phyloP scores from a whole-genome alignment of 2,113 vertebrate genomes.

The Saguinus midas region DNA sequence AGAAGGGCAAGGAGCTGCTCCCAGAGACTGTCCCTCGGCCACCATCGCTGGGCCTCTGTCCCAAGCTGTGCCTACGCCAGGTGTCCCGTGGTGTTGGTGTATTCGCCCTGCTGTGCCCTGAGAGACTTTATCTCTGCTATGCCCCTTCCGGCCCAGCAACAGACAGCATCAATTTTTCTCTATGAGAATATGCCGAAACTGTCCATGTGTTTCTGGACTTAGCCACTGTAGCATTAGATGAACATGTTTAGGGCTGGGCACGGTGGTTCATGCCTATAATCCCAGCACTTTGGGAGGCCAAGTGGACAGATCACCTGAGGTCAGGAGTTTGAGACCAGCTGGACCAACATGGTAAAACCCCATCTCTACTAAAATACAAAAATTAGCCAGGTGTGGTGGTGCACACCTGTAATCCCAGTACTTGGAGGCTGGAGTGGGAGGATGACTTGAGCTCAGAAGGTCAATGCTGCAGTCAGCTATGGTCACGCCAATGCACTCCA shows the following conservation, averaged over 20 bases:
- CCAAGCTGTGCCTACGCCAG: fast-evolving
- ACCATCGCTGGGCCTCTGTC: fast-evolving
- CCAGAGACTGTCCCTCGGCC: fast-evolving
- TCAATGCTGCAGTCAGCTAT: too few relatives aligned
- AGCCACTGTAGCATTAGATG: neutral
- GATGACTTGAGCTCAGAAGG: too few relatives aligned
- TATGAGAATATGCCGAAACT: fast-evolving
- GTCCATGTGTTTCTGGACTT: neutral
- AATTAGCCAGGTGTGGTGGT: too few relatives aligned
- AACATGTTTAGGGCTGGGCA: neutral
- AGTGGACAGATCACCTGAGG: too few relatives aligned
- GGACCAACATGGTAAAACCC: too few relatives aligned
- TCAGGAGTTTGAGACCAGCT: too few relatives aligned
- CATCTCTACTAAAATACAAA: too few relatives aligned
- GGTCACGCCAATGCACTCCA: too few relatives aligned
- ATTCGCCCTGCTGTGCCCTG: fast-evolving
- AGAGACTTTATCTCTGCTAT: fast-evolving
- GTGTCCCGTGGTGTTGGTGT: fast-evolving
- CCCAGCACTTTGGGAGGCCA: too few relatives aligned
- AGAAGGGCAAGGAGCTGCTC: neutral
- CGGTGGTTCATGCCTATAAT: too few relatives aligned
- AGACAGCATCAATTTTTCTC: fast-evolving
- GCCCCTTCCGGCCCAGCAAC: fast-evolving
- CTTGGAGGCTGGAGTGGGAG: too few relatives aligned
- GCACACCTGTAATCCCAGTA: too few relatives aligned